A percentile compares a stretch with the other conserved stretches of the same genome.
Evolutionary conservation across 1,140 invertebrate genomes (phyloP).

Genomic region (Sycophila sp.): DNA sequence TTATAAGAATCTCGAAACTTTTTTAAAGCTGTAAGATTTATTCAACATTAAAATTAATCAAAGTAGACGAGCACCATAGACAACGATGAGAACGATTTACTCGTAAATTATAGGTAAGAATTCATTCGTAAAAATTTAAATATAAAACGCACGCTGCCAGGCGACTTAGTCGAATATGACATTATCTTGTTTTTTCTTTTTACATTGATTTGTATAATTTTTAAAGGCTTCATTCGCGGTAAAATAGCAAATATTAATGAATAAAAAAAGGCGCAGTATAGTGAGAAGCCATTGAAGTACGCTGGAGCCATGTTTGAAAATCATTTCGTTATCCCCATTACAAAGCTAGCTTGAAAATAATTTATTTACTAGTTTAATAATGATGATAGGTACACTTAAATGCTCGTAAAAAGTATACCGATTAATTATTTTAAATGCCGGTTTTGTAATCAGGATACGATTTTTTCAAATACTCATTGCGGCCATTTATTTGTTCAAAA

Average conservation of each 20-base stretch:
- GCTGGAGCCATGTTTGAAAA: neutral
- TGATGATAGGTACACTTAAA: neutral
- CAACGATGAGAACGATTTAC: neutral
- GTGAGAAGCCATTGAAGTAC: neutral
- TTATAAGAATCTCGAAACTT: neutral
- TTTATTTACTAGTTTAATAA: neutral
- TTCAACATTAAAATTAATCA: neutral
- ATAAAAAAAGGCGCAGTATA: neutral
- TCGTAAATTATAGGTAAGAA: neutral
- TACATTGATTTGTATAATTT: neutral
- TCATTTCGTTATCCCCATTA: neutral
- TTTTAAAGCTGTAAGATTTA: too few species aligned
- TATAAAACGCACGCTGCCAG: conserved; percentile 5
- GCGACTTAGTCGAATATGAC: neutral
- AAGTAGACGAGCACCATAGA: conserved; percentile 12
- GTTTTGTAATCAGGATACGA: neutral
- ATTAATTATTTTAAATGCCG: neutral
- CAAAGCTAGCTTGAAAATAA: neutral
- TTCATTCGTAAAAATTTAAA: conserved; percentile 10
- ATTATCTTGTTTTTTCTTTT: neutral
- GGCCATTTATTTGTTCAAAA: neutral
- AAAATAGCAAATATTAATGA: neutral
- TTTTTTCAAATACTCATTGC: conserved; percentile 11
- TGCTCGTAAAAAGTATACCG: conserved; percentile 4
- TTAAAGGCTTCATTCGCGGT: neutral